Percentiles rank a stretch among this genome's conserved stretches.
These are phyloP conservation scores for Lamprotornis superbus DNA, from an alignment of 2,113 vertebrate genomes.

Conservation along the genomic window DNA sequence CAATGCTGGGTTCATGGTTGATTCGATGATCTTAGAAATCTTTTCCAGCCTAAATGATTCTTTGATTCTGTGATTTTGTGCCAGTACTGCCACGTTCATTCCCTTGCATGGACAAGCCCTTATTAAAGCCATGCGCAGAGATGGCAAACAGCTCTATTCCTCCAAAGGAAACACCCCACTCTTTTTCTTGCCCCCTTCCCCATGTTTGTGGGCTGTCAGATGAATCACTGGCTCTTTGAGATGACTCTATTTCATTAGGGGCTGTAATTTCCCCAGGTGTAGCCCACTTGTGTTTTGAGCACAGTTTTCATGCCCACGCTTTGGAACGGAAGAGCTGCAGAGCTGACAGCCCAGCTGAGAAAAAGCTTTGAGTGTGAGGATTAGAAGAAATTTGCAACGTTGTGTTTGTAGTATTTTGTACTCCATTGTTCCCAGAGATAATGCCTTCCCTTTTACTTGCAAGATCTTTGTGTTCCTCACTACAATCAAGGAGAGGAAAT, in stretches of 20 bases:
- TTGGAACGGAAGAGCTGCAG: not conserved
- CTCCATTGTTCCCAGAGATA: not conserved
- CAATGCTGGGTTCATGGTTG: not conserved
- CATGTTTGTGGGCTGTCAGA: not conserved
- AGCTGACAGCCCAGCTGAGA: not conserved
- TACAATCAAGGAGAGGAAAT: slow-evolving; percentile 17
- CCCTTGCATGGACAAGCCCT: not conserved
- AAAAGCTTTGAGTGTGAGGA: not conserved
- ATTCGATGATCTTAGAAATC: not conserved
- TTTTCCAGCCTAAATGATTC: not conserved
- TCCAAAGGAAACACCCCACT: not conserved
- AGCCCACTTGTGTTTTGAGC: not conserved
- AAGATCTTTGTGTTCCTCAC: not conserved
- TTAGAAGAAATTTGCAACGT: not conserved
- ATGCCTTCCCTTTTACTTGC: not conserved
- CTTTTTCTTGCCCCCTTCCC: not conserved
- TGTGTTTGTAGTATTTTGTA: not conserved
- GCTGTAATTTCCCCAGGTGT: not conserved
- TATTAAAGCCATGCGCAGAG: fast-evolving
- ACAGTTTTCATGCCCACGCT: not conserved
- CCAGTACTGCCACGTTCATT: not conserved
- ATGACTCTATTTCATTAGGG: not conserved
- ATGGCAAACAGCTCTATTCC: not conserved
- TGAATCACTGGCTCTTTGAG: not conserved
- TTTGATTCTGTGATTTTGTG: not conserved